Evolutionary conservation across 2,797 vertebrate species (phyloP), one percentile per base, ranked within the genome.

Genomic region (Rhinatrema bivittatum): DNA sequence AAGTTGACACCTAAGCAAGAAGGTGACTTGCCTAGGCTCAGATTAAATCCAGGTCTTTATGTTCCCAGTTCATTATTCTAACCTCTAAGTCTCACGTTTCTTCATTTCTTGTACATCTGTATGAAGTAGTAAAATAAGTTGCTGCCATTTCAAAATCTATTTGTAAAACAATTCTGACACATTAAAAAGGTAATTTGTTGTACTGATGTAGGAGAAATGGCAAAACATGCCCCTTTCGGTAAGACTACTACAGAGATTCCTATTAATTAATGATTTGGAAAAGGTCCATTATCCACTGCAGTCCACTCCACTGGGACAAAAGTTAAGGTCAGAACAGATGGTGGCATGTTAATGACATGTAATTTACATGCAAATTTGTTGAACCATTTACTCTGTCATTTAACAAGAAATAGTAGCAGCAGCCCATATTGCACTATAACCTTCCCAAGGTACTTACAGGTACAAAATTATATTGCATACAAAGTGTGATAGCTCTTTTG

Each of bases 301-400:
- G 50, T 54, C n/a, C n/a, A n/a, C n/a, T 70, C 60, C 58, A 3
- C 1, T 2, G 57, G 56, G 68, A 64, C 36, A 59, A 46, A 35
- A 41, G 60, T 43, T 18, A 8, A 23, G 49, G 52, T 45, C n/a
- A n/a, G n/a, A n/a, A n/a, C n/a, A n/a, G n/a, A n/a, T n/a, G n/a
- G n/a, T n/a, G n/a, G n/a, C 50, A 1, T 42, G 29, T 55, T 75
- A 62, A 58, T 67, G n/a, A n/a, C 50, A 1, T 42, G 29, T 55
- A 75, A 62, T 58, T 67, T 65, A 72, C 63, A 58, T 74, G 62
- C 60, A 75, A 73, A 69, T 73, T 58, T 56, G 28, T 40, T 16
- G 19, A 9, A 49, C 27, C 52, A 59, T 62, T 71, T 65, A 57
- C 67, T 25, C 50, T 44, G 45, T 46, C 39, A 47, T 41, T 42